A percentile compares a stretch with the other conserved stretches of the same genome.
Conservation (phyloP, 1,140 invertebrate species). For the Brachionus plicatilis region DNA sequence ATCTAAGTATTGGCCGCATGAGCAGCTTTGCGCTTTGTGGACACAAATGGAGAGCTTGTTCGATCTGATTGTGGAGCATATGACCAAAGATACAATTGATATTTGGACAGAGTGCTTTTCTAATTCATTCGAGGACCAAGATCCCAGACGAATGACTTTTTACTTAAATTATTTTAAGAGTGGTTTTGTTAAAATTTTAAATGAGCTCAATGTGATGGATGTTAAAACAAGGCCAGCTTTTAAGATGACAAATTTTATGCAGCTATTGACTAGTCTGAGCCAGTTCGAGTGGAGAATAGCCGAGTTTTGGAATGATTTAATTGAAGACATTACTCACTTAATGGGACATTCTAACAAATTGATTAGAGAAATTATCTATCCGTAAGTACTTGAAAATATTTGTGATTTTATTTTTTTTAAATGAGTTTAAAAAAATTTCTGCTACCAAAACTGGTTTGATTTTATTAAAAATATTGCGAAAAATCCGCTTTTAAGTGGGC, state of each 20-base stretch:
- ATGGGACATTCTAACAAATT: slow-evolving; percentile 70
- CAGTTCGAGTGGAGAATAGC: slow-evolving; percentile 69
- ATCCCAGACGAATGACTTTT: slow-evolving; percentile 60
- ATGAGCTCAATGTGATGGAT: not conserved
- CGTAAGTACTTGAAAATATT: slow-evolving; percentile 45
- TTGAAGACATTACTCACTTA: slow-evolving; percentile 61
- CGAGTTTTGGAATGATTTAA: slow-evolving; percentile 60
- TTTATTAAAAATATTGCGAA: no score
- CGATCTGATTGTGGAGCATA: slow-evolving; percentile 7
- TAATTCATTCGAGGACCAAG: slow-evolving; percentile 59
- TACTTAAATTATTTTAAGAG: slow-evolving; percentile 17
- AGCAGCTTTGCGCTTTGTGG: slow-evolving; percentile 56
- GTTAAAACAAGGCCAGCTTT: not conserved
- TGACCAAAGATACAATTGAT: not conserved
- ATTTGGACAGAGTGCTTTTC: slow-evolving; percentile 3
- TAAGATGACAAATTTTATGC: not conserved
- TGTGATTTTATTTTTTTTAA: no score
- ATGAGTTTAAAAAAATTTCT: not conserved
- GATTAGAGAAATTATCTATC: slow-evolving; percentile 64
- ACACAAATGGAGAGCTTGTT: not conserved
- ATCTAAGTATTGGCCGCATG: slow-evolving; percentile 73
- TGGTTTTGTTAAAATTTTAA: not conserved
- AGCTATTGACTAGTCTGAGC: not conserved
- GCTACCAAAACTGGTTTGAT: no score
- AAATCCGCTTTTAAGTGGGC: no score